A percentile compares a stretch with the other conserved stretches of the same genome.
Conservation (phyloP, 2,113 vertebrate species). For the Seriola aureovittata region DNA sequence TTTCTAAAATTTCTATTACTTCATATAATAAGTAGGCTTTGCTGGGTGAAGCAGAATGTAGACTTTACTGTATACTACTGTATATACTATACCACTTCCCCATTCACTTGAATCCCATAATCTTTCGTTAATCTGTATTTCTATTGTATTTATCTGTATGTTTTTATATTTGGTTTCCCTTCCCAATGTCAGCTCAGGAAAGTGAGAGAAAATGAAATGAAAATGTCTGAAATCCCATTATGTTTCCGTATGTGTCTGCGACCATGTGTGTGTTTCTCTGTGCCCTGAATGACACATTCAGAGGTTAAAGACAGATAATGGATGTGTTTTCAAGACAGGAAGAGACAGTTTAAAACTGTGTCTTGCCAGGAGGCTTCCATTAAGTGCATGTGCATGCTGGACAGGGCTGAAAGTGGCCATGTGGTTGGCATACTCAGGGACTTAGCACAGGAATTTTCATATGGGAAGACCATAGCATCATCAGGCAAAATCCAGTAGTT, state of each 20-base stretch:
- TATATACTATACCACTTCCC: no score
- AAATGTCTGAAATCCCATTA: background rate
- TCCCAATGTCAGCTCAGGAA: background rate
- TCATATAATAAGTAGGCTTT: background rate
- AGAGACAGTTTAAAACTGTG: slow-evolving; percentile 19
- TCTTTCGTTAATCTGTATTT: no score
- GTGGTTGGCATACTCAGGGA: slow-evolving; percentile 61
- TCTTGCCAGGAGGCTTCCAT: slow-evolving; percentile 59
- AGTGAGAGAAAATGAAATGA: background rate
- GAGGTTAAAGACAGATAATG: slow-evolving; percentile 40
- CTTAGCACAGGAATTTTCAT: slow-evolving; percentile 47
- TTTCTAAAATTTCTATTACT: background rate
- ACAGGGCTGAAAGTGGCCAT: slow-evolving; percentile 54
- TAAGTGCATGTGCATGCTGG: slow-evolving; percentile 35
- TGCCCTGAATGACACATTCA: background rate
- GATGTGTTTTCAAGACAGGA: slow-evolving; percentile 44
- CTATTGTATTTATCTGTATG: background rate
- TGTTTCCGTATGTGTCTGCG: background rate
- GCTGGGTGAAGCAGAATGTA: no score
- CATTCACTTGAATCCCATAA: no score
- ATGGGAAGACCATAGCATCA: slow-evolving; percentile 26
- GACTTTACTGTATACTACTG: no score
- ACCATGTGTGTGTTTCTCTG: background rate
- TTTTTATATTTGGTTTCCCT: background rate
- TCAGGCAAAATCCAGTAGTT: slow-evolving; percentile 33